A percentile compares a stretch with the other conserved stretches of the same genome.
These are phyloP conservation scores for Phanerotoma sp. DNA, from an alignment of 2,888 invertebrate genomes.

Conservation along the genomic window DNA sequence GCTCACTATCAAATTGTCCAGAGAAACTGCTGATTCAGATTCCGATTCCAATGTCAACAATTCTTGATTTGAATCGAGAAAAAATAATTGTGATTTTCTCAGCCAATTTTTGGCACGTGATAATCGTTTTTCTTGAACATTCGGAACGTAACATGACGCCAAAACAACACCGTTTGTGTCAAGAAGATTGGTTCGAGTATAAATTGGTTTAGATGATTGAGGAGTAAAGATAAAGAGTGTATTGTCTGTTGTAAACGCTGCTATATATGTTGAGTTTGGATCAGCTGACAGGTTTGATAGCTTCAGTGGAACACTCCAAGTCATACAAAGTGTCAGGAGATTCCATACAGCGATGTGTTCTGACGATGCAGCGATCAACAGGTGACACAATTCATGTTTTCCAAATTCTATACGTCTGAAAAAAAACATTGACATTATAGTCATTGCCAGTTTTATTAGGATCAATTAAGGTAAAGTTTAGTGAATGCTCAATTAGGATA, in stretches of 20 bases:
- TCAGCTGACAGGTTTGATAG: constrained; percentile 62
- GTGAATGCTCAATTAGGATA: too few relatives aligned
- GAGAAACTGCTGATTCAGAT: constrained; percentile 52
- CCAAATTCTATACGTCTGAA: constrained; percentile 64
- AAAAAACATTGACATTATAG: constrained; percentile 1
- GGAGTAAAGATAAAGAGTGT: constrained; percentile 70
- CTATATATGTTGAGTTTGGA: constrained; percentile 68
- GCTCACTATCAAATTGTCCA: constrained; percentile 53
- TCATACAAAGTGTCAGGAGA: constrained; percentile 67
- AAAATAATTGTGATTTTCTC: constrained; percentile 64
- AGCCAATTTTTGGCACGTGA: constrained; percentile 59
- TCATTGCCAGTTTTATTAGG: not conserved
- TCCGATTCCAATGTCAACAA: constrained; percentile 58
- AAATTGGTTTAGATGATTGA: constrained; percentile 61
- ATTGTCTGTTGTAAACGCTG: constrained; percentile 66
- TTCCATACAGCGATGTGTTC: constrained; percentile 71
- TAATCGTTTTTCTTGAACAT: constrained; percentile 53
- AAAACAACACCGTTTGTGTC: constrained; percentile 55
- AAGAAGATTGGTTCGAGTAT: constrained; percentile 59
- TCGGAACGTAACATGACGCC: constrained; percentile 64
- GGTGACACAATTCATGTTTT: constrained; percentile 61
- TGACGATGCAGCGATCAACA: constrained; percentile 63
- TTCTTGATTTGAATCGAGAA: constrained; percentile 63
- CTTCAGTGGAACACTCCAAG: constrained; percentile 67
- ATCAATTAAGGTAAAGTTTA: not conserved